Percentiles rank a stretch among this genome's conserved stretches.
phyloP scores from a whole-genome alignment of 2,888 invertebrate genomes.

The Deroplatys truncata region DNA sequence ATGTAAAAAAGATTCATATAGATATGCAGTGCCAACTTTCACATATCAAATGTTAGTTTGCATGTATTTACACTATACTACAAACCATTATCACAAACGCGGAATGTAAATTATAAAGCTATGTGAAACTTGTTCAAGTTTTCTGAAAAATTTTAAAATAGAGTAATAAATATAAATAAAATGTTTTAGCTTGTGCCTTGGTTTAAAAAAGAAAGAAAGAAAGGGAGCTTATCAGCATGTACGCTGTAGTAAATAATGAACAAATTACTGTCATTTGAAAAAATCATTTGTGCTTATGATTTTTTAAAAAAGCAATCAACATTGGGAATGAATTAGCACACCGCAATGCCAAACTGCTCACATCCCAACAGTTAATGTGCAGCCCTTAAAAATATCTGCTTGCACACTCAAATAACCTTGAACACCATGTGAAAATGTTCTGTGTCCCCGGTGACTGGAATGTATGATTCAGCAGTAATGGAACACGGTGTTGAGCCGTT shows the following conservation, averaged over 20 bases:
- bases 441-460: neutral
- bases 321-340: neutral
- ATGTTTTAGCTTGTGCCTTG: neutral
- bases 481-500: conserved; percentile 8
- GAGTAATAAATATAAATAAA: neutral
- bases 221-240: neutral
- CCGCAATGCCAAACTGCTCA: neutral
- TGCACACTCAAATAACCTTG: neutral
- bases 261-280: neutral
- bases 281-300: neutral
- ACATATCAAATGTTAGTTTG: neutral
- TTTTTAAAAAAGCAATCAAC: neutral
- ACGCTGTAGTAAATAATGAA: neutral
- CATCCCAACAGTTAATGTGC: neutral
- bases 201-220: neutral
- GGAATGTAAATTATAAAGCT: neutral
- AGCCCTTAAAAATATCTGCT: neutral
- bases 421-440: neutral
- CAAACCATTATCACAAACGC: too few species aligned
- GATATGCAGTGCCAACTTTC: neutral
- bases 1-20: too few species aligned
- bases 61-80: neutral
- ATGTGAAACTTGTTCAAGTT: neutral
- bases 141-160: neutral
- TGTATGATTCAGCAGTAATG: neutral